phyloP scores from a whole-genome alignment of 1,140 invertebrate species.

The Drosophila jambulina region DNA sequence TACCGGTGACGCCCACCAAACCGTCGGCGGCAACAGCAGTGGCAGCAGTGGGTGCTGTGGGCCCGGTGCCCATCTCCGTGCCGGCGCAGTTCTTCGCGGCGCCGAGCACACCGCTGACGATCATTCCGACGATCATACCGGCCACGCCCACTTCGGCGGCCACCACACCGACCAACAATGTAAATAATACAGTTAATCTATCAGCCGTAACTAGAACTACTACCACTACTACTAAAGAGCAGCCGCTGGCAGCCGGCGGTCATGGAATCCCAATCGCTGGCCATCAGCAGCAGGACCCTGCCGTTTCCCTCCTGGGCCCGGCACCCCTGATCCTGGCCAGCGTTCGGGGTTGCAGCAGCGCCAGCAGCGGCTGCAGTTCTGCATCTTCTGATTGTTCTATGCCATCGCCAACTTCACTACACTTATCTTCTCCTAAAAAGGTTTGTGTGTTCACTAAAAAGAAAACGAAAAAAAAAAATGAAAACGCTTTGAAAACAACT shows the following conservation, averaged over 20 bases:
- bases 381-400: slow-evolving; percentile 85
- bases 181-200: slow-evolving; percentile 85
- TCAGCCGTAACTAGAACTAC: slow-evolving; percentile 83
- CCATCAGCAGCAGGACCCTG: neutral
- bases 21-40: slow-evolving; percentile 34
- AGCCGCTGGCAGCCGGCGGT: slow-evolving; percentile 62
- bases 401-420: slow-evolving; percentile 85
- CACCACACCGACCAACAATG: slow-evolving; percentile 80
- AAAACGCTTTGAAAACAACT: slow-evolving; percentile 44
- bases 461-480: slow-evolving; percentile 37
- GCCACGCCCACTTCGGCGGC: slow-evolving; percentile 76
- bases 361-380: slow-evolving; percentile 84
- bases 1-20: slow-evolving; percentile 74
- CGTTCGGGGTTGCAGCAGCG: slow-evolving; percentile 62
- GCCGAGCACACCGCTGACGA: slow-evolving; percentile 74
- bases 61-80: slow-evolving; percentile 38
- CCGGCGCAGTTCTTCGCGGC: slow-evolving; percentile 70
- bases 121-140: slow-evolving; percentile 74
- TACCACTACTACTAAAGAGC: slow-evolving; percentile 80
- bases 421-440: slow-evolving; percentile 85
- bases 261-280: slow-evolving; percentile 33
- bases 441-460: slow-evolving; percentile 84
- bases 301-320: slow-evolving; percentile 51
- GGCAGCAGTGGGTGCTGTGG: slow-evolving; percentile 22
- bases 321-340: slow-evolving; percentile 29